Base-by-base conservation (phyloP, 2,888 invertebrate genomes). In the Volucella inflata region DNA sequence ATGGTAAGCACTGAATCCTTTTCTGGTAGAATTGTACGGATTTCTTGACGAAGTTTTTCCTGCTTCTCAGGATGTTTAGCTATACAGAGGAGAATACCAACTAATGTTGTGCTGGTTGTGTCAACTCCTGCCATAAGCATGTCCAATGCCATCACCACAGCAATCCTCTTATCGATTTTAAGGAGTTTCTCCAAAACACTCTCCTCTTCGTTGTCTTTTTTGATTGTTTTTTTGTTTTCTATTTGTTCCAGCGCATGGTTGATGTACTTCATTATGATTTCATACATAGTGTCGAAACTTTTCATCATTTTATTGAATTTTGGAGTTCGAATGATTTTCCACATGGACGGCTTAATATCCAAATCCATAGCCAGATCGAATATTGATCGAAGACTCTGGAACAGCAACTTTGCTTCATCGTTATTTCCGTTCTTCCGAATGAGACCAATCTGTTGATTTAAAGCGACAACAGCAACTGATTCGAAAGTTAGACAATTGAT, bases 71-170 rank as follows among this genome's bases (percentile, higher is more conserved):
- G 93, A 91, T 95, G 94, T 64, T 91, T 93, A 0, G 96, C 94
- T 21, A 97, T 89, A 57, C 94, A 92, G 87, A 95, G 94, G 0
- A 96, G 90, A 6, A 93, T 92, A 51, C 93, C 93, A 2, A 93
- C 92, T 1, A 94, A 90, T 0, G 94, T 93, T 55, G 94, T 94
- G 1, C 89, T 88, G 51, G 84, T 87, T 72, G 95, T 95, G 88
- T 95, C 95, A 57, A 95, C 93, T 76, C 95, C 95, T 71, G 94
- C 95, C 53, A 94, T 91, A 16, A 95, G 88, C 94, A 95, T 94
- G 90, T 95, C 95, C 87, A 94, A 93, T 0, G 94, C 94, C 94
- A 95, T 95, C 87, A 94, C 92, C 17, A 93, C 88, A 0, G 95
- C 95, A 8, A 94, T 93, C 88, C 92, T 93, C 82, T 93, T 93